A percentile compares a stretch with the other conserved stretches of the same genome.
phyloP scores from a whole-genome alignment of 2,888 invertebrate species.

The Dichetophora obliterata region DNA sequence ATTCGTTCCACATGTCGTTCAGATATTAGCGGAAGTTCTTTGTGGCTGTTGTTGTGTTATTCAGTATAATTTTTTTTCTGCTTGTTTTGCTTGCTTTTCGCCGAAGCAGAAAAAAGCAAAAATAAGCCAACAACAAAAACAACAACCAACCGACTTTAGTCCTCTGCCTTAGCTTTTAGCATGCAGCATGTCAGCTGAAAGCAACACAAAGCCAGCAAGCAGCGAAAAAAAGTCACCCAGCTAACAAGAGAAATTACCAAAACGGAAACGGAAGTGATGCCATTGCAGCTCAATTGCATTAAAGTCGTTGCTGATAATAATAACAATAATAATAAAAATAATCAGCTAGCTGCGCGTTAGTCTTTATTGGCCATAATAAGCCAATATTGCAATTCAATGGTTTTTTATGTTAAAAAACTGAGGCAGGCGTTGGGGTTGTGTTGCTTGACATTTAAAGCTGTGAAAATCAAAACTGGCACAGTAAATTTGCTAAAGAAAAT shows the following conservation, averaged over 20 bases:
- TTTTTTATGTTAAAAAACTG: background rate
- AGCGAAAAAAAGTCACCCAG: background rate
- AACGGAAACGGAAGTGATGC: conserved; percentile 58
- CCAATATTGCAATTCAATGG: background rate
- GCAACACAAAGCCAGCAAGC: background rate
- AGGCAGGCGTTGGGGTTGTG: background rate
- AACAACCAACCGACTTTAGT: background rate
- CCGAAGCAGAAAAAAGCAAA: background rate
- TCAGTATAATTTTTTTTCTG: background rate
- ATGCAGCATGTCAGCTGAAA: background rate
- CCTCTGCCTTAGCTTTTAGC: no score
- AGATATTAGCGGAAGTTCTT: conserved; percentile 17
- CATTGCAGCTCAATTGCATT: conserved; percentile 45
- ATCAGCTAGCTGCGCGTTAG: background rate
- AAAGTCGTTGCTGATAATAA: conserved; percentile 25
- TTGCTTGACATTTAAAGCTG: background rate
- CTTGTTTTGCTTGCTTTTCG: background rate
- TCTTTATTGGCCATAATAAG: background rate
- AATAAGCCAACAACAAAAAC: background rate
- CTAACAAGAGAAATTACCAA: conserved; percentile 24
- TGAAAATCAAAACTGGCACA: background rate
- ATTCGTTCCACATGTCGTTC: background rate
- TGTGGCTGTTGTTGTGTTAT: background rate
- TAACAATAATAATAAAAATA: background rate
- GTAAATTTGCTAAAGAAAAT: background rate